These are phyloP conservation scores for Aricia agestis DNA, from an alignment of 1,140 invertebrate genomes.

Conservation along the genomic window DNA sequence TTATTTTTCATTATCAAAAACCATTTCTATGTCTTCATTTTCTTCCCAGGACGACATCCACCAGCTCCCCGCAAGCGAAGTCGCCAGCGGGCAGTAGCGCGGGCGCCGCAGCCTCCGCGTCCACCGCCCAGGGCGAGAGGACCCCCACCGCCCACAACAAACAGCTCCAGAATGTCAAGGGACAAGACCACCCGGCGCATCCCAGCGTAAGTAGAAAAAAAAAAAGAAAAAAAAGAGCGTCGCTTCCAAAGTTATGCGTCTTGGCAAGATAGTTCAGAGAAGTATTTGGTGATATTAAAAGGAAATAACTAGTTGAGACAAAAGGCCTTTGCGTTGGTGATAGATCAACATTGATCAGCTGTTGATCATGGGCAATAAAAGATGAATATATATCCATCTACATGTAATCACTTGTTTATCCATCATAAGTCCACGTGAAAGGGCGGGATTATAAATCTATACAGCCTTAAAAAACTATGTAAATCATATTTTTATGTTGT, in stretches of 20 bases:
- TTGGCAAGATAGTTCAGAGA: background rate
- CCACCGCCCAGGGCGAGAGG: slow-evolving; percentile 74
- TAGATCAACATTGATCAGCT: too few relatives aligned
- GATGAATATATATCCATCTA: too few relatives aligned
- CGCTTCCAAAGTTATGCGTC: slow-evolving; percentile 12
- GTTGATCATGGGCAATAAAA: too few relatives aligned
- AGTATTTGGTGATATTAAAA: too few relatives aligned
- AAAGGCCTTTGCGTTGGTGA: too few relatives aligned
- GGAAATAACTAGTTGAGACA: too few relatives aligned
- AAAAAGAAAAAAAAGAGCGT: slow-evolving; percentile 8
- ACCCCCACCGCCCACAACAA: slow-evolving; percentile 84
- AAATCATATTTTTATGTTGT: too few relatives aligned
- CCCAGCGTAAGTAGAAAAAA: slow-evolving; percentile 80
- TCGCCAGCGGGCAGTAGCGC: slow-evolving; percentile 81
- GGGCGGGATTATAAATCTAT: too few relatives aligned
- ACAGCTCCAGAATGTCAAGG: slow-evolving; percentile 86
- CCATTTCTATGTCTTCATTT: background rate
- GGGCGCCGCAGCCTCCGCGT: slow-evolving; percentile 73
- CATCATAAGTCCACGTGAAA: too few relatives aligned
- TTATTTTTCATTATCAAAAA: too few relatives aligned
- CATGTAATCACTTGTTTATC: too few relatives aligned
- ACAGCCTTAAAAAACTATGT: too few relatives aligned
- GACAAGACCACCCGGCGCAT: slow-evolving; percentile 78
- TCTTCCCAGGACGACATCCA: slow-evolving; percentile 79
- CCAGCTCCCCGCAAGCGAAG: slow-evolving; percentile 82